phyloP scores from a whole-genome alignment of 2,888 invertebrate species.

The Drosophila multiciliata region DNA sequence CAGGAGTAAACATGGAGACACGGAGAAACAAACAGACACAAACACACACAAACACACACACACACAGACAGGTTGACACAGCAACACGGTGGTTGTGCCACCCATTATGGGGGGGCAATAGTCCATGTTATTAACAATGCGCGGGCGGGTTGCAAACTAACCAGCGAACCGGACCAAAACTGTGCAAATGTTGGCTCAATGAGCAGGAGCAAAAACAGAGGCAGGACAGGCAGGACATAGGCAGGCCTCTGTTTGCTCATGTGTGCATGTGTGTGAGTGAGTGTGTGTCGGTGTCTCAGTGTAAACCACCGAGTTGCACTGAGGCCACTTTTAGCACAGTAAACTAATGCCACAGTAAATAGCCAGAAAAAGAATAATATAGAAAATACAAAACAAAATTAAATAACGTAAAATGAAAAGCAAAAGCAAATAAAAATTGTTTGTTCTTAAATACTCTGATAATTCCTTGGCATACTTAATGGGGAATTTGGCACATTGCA shows the following conservation, averaged over 20 bases:
- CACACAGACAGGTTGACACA: constrained; percentile 46
- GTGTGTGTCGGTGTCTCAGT: constrained; percentile 20
- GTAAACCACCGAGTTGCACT: constrained; percentile 28
- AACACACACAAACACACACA: constrained; percentile 12
- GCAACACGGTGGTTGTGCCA: constrained; percentile 38
- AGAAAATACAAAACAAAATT: constrained; percentile 3
- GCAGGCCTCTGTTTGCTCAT: constrained; percentile 36
- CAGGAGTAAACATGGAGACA: constrained; percentile 61
- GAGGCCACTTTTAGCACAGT: constrained; percentile 59
- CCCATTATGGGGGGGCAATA: constrained; percentile 73
- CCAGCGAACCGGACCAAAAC: constrained; percentile 63
- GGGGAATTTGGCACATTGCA: background rate
- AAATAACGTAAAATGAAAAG: constrained; percentile 4
- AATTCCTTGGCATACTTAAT: constrained; percentile 18
- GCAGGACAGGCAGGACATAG: constrained; percentile 17
- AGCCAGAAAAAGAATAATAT: constrained; percentile 31
- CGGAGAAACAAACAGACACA: constrained; percentile 13
- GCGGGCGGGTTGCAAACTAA: constrained; percentile 26
- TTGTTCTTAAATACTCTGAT: background rate
- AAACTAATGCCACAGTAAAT: constrained; percentile 70
- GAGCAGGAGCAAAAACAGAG: constrained; percentile 28
- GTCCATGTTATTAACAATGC: constrained; percentile 75
- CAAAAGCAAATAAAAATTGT: background rate
- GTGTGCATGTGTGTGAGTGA: constrained; percentile 5
- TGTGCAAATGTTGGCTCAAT: constrained; percentile 70